Percentiles rank a stretch among this genome's conserved stretches.
Evolutionary conservation across 1,140 invertebrate species (phyloP).

Genomic region (Cherax quadricarinatus): DNA sequence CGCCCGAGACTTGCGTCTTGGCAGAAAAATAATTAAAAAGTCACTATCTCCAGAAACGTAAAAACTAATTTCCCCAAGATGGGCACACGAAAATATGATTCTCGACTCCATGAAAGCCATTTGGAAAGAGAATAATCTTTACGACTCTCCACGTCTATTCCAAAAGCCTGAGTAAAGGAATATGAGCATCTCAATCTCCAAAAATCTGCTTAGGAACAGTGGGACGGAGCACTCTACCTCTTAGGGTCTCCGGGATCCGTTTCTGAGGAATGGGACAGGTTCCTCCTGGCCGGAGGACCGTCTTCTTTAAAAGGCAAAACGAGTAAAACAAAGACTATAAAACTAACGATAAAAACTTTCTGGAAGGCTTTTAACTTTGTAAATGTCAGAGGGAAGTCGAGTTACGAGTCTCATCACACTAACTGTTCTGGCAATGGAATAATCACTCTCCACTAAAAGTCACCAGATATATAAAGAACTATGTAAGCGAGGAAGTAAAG

Average conservation of each 20-base stretch:
- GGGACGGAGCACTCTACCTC: not conserved
- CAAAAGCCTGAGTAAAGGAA: not conserved
- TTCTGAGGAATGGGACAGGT: not conserved
- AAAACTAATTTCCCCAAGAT: no score
- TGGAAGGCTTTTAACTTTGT: not conserved
- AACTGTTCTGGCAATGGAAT: no score
- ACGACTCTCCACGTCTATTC: not conserved
- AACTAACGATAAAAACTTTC: not conserved
- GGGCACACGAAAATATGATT: no score
- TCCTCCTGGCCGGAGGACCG: not conserved
- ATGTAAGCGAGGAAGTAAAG: not conserved
- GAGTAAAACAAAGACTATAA: not conserved
- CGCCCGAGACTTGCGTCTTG: no score
- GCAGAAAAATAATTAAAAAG: no score
- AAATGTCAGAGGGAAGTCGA: not conserved
- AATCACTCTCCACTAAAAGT: no score
- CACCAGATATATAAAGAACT: not conserved
- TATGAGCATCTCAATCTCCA: conserved; percentile 9
- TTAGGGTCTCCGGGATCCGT: not conserved
- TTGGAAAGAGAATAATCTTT: not conserved
- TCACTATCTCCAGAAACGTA: no score
- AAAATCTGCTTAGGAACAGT: not conserved
- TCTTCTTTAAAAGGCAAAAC: not conserved
- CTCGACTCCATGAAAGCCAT: not conserved
- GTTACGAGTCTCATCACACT: no score